A percentile compares a stretch with the other conserved stretches of the same genome.
These are phyloP conservation scores for Heliothis peltigera DNA, from an alignment of 2,888 invertebrate genomes.

Conservation along the genomic window DNA sequence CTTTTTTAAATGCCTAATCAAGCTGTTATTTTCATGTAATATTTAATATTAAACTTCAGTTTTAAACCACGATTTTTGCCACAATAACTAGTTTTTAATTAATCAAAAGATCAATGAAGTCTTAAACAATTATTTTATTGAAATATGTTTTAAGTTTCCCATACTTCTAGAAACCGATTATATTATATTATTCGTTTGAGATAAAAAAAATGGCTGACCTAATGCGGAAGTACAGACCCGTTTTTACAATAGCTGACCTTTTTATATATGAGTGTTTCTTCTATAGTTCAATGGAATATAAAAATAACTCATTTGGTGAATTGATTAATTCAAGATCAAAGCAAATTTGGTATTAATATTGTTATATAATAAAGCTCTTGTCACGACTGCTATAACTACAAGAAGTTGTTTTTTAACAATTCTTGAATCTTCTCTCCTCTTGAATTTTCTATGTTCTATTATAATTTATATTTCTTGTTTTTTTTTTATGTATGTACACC, in stretches of 20 bases:
- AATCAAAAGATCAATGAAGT: background rate
- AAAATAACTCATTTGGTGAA: background rate
- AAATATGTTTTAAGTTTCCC: background rate
- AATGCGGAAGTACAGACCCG: constrained; percentile 28
- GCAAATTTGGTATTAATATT: background rate
- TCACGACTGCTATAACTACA: too few species aligned
- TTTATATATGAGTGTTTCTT: background rate
- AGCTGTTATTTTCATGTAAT: background rate
- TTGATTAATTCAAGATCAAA: constrained; percentile 1
- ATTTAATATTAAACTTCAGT: background rate
- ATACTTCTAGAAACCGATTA: constrained; percentile 18
- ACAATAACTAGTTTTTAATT: background rate
- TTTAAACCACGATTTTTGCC: background rate
- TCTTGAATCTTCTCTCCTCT: too few species aligned
- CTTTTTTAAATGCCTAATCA: background rate
- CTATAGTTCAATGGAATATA: constrained; percentile 2
- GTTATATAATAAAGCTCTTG: too few species aligned
- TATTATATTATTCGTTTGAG: background rate
- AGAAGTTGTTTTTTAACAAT: too few species aligned
- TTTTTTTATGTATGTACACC: too few species aligned
- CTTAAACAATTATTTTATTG: background rate
- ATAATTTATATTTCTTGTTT: too few species aligned
- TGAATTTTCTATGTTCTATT: too few species aligned
- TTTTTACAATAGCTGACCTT: constrained; percentile 26
- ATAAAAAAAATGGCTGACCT: constrained; percentile 3